phyloP scores from a whole-genome alignment of 2,797 vertebrate species.

The Gadopsis bispinosus region DNA sequence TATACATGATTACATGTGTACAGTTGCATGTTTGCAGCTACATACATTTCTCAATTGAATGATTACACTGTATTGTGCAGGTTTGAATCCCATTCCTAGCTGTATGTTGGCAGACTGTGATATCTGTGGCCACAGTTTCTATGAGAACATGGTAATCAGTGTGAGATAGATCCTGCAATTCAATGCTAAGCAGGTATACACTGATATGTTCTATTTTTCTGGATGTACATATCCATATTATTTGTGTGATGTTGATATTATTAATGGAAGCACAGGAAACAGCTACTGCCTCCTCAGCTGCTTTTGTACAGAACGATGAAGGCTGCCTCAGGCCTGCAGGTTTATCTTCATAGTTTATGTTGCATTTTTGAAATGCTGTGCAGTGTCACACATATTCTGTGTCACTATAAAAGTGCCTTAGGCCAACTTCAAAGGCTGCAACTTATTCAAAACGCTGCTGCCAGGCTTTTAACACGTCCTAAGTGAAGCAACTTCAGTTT shows the following conservation, averaged over 20 bases:
- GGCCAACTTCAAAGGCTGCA: not conserved
- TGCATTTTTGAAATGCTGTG: constrained; percentile 15
- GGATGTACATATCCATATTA: constrained; percentile 30
- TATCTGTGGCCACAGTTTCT: constrained; percentile 53
- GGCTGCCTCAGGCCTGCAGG: constrained; percentile 2
- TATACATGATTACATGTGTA: constrained; percentile 15
- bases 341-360: constrained; percentile 33
- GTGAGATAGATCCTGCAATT: constrained; percentile 18
- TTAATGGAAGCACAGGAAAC: constrained; percentile 8
- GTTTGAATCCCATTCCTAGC: constrained; percentile 28
- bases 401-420: constrained; percentile 24
- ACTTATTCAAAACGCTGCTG: not conserved
- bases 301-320: constrained; percentile 2
- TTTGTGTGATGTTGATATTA: constrained; percentile 19
- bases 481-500: not conserved
- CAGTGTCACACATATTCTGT: constrained; percentile 12
- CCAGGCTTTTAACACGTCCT: not conserved
- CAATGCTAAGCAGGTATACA: constrained; percentile 37
- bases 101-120: constrained; percentile 27
- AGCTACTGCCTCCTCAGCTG: not conserved
- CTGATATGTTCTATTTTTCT: constrained; percentile 37
- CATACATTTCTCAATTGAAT: constrained; percentile 39
- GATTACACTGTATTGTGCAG: constrained; percentile 22
- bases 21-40: constrained; percentile 16
- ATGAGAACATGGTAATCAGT: constrained; percentile 67